A percentile compares a stretch with the other conserved stretches of the same genome.
phyloP scores from a whole-genome alignment of 2,797 vertebrate species.

The Psittacula echo region DNA sequence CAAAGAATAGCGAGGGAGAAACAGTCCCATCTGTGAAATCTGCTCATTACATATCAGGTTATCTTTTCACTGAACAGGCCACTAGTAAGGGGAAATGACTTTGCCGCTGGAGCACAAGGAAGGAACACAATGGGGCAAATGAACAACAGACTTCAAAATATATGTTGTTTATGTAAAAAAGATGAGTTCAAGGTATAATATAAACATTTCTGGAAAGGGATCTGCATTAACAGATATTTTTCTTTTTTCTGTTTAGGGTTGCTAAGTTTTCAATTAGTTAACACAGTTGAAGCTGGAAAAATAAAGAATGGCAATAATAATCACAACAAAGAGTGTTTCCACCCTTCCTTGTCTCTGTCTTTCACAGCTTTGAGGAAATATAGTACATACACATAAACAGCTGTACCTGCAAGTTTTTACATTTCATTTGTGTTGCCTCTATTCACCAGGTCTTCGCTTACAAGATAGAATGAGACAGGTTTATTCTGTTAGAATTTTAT shows the following conservation, averaged over 20 bases:
- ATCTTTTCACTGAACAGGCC: not conserved
- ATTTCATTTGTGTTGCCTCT: conserved; percentile 20
- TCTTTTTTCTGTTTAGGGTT: not conserved
- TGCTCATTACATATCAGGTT: not conserved
- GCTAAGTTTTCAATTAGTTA: not conserved
- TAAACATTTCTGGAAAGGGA: not conserved
- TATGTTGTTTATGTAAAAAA: not conserved
- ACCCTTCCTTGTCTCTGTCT: not conserved
- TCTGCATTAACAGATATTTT: not conserved
- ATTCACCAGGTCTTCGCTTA: not conserved
- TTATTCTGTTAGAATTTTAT: conserved; percentile 42
- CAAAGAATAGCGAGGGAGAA: not conserved
- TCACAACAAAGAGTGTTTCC: not conserved
- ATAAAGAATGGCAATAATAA: not conserved
- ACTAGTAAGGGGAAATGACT: not conserved
- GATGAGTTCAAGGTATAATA: not conserved
- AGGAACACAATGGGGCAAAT: not conserved
- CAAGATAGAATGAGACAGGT: not conserved
- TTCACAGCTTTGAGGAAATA: not conserved
- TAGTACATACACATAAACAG: not conserved
- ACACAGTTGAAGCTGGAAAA: not conserved
- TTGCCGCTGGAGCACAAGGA: not conserved
- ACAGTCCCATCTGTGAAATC: not conserved
- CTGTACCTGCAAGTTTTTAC: not conserved
- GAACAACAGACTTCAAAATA: not conserved